A percentile compares a stretch with the other conserved stretches of the same genome.
Evolutionary conservation across 2,888 invertebrate species (phyloP).

Genomic region (Arctia plantaginis): DNA sequence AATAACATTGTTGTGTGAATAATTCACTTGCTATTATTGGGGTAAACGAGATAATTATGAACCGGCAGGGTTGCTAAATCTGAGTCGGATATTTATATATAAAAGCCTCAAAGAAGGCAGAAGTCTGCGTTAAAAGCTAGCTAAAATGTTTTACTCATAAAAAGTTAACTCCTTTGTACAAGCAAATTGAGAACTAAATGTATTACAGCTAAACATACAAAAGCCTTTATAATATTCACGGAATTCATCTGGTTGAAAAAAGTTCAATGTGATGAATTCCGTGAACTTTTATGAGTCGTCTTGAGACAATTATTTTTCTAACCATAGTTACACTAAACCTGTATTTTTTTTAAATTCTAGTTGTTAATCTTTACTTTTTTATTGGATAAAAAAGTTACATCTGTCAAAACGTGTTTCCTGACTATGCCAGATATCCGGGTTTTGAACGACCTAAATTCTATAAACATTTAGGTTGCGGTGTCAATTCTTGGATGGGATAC

Average conservation of each 20-base stretch:
- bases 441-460: conserved; percentile 11
- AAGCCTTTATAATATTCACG: not conserved
- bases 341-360: not conserved
- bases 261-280: not conserved
- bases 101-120: not conserved
- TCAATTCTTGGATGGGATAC: conserved; percentile 3
- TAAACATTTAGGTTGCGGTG: conserved; percentile 5
- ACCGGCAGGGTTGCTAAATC: not conserved
- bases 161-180: not conserved
- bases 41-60: not conserved
- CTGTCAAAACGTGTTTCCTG: not conserved
- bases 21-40: conserved; percentile 36
- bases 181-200: not conserved
- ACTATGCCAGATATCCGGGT: conserved; percentile 10
- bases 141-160: no score
- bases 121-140: no score
- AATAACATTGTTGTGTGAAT: conserved; percentile 35
- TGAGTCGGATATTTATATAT: not conserved
- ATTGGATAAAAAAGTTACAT: not conserved
- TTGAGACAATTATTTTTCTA: not conserved
- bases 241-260: no score
- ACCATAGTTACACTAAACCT: not conserved
- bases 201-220: not conserved
- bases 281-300: not conserved
- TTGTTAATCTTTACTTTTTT: not conserved